phyloP scores from a whole-genome alignment of 2,888 invertebrate genomes.

The Drosophila subquinaria region DNA sequence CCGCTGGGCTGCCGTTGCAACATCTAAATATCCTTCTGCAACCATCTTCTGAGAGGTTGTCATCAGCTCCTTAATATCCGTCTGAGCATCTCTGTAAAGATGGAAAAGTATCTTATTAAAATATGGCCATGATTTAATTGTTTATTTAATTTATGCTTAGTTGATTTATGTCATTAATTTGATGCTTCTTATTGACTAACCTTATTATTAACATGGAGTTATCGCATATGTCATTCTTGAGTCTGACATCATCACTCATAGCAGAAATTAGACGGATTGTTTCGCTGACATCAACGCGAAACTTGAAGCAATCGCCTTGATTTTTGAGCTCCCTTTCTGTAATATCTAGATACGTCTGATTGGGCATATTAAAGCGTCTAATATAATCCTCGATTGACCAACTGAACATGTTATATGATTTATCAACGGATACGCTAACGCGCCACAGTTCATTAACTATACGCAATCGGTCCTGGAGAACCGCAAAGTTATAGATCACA shows the following conservation, averaged over 20 bases:
- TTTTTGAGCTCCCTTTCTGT: conserved; percentile 27
- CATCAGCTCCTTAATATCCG: conserved; percentile 8
- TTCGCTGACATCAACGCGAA: conserved; percentile 47
- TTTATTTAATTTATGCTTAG: background rate
- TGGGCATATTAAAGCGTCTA: conserved; percentile 38
- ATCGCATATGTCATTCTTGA: conserved; percentile 8
- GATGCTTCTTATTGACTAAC: conserved; percentile 27
- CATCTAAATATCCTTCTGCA: background rate
- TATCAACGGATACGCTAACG: conserved; percentile 11
- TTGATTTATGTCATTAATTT: too few relatives aligned
- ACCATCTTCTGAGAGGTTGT: conserved; percentile 1
- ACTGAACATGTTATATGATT: conserved; percentile 37
- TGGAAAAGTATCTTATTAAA: background rate
- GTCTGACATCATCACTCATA: conserved; percentile 20
- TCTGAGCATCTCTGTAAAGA: conserved; percentile 6
- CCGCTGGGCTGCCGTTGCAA: background rate
- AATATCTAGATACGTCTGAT: conserved; percentile 47
- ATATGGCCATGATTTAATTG: background rate
- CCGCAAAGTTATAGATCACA: conserved; percentile 20
- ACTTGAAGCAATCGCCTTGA: conserved; percentile 54
- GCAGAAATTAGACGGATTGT: conserved; percentile 34
- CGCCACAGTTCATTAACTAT: conserved; percentile 21
- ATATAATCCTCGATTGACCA: conserved; percentile 53
- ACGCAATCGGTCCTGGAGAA: conserved; percentile 24
- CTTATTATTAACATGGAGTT: conserved; percentile 31